Base-by-base conservation (phyloP, 2,888 invertebrate genomes). In the Mythimna impura region DNA sequence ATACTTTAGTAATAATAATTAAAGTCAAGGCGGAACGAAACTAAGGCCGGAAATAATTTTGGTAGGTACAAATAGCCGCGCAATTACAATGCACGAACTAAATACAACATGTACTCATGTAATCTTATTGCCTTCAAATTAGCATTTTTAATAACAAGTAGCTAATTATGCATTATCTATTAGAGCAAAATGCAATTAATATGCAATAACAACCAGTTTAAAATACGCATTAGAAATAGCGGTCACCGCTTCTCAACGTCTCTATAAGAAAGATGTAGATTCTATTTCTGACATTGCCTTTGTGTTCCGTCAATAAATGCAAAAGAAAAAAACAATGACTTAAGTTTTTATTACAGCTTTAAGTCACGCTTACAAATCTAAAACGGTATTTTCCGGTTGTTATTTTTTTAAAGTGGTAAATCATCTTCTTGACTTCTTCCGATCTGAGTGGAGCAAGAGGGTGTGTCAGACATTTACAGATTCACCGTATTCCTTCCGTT, bases 21-120 rank as follows among this genome's bases (percentile, higher is more conserved):
- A 79, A 83, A 73, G 36, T 30, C 68, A 81, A 87, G 71, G 77
- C 85, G 82, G 84, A 86, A 86, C 74, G 71, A 76, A 76, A 73
- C 65, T 60, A 66, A 78, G 55, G 52, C 75, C 82, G 87, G 85
- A 87, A 86, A 84, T 86, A 73, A 85, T 84, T 79, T 81, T 71
- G 57, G 74, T 79, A 83, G 50, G 73, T 79, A 83, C 79, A 80
- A 81, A 81, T 81, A 78, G 57, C 73, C 70, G 70, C 63, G 71
- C 70, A 81, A 80, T 76, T 80, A 78, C 67, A 77, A 34, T 60
- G 72, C 57, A 67, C 55, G 40, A 82, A 76, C 54, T 63, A 71
- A 76, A 81, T 75, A 67, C 68, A 71, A 71, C 73, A 73, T 69
- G 78, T 76, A 68, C 55, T 14, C 68, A 68, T 63, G 74, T 74